phyloP scores from a whole-genome alignment of 37 sponge, comb jelly and placozoan genomes.

The Tethya wilhelma region DNA sequence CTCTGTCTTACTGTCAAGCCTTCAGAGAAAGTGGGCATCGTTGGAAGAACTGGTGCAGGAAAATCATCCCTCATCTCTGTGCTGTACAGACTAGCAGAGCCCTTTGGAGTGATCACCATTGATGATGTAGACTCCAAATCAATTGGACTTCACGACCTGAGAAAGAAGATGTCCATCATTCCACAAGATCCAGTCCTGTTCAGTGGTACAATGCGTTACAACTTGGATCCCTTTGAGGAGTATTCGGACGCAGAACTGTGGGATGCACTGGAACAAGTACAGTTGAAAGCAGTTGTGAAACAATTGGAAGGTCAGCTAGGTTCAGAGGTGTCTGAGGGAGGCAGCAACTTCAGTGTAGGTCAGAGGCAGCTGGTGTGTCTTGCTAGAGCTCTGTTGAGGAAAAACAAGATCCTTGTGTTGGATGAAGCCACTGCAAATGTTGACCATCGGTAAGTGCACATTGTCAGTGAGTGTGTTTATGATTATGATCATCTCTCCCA shows the following conservation, averaged over 20 bases:
- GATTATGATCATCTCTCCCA: no score
- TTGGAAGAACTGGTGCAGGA: slow-evolving; percentile 95
- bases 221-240: slow-evolving; percentile 86
- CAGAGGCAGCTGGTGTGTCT: slow-evolving; percentile 87
- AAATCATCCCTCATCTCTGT: slow-evolving; percentile 88
- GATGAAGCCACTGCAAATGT: slow-evolving; percentile 95
- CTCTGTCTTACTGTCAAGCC: slow-evolving; percentile 43
- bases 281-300: slow-evolving; percentile 72
- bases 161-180: slow-evolving; percentile 84
- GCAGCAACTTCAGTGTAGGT: slow-evolving; percentile 86
- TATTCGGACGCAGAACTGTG: slow-evolving; percentile 74
- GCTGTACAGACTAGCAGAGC: slow-evolving; percentile 86
- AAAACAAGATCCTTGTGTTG: slow-evolving; percentile 79
- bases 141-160: slow-evolving; percentile 82
- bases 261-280: slow-evolving; percentile 77
- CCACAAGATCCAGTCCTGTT: slow-evolving; percentile 95
- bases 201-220: slow-evolving; percentile 86
- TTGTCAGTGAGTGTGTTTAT: no score
- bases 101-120: slow-evolving; percentile 69
- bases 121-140: slow-evolving; percentile 72
- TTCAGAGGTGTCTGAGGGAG: slow-evolving; percentile 70
- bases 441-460: slow-evolving; percentile 70
- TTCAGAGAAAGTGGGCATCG: slow-evolving; percentile 84
- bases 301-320: slow-evolving; percentile 61
- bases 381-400: slow-evolving; percentile 81